Evolutionary conservation across 2,113 vertebrate species (phyloP).

Genomic region (Chunga burmeisteri): DNA sequence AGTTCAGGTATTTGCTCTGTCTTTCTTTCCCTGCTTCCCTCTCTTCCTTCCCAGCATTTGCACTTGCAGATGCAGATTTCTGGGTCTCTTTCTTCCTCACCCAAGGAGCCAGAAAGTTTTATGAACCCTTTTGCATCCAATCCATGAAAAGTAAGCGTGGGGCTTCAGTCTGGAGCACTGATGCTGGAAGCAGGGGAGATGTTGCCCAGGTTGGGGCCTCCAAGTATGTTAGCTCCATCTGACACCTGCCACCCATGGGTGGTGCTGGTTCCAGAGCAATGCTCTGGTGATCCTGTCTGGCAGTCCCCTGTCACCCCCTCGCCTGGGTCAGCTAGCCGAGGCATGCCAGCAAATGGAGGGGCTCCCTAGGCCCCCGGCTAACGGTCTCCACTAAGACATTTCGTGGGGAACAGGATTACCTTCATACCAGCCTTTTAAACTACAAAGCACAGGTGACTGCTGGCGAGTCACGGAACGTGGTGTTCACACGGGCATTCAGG

Average conservation of each 20-base stretch:
- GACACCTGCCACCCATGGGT: rapidly evolving
- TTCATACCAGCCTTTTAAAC: not conserved
- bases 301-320: not conserved
- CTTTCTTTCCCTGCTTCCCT: not conserved
- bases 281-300: not conserved
- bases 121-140: rapidly evolving
- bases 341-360: not conserved
- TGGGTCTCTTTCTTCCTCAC: not conserved
- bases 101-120: not conserved
- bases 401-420: not conserved
- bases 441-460: not conserved
- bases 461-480: rapidly evolving
- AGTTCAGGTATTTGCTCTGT: not conserved
- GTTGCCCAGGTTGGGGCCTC: not conserved
- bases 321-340: rapidly evolving
- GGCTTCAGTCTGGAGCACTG: not conserved
- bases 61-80: not conserved
- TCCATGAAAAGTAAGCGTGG: not conserved
- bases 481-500: rapidly evolving
- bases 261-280: not conserved
- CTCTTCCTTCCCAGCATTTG: not conserved
- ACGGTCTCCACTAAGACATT: rapidly evolving
- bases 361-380: not conserved
- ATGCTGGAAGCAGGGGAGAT: not conserved
- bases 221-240: not conserved